These are phyloP conservation scores for Caenorhabditis macrosperma DNA, from an alignment of 2,888 invertebrate genomes.

Conservation along the genomic window DNA sequence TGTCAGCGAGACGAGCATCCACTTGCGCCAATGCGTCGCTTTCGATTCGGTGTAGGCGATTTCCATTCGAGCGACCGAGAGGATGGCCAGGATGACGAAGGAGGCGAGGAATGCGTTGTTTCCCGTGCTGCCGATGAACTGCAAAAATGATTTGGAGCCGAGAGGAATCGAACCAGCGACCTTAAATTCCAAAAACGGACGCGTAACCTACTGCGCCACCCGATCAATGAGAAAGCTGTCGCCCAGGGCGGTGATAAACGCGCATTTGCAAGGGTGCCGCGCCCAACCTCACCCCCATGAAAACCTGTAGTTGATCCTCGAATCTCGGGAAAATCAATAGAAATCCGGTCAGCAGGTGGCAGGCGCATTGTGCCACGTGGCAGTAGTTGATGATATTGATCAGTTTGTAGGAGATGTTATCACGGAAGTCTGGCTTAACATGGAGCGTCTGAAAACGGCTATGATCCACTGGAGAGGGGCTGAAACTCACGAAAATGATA, in stretches of 20 bases:
- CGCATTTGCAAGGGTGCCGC: too few species aligned
- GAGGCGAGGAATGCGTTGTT: conserved; percentile 10
- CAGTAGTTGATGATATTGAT: background rate
- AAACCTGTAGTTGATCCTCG: background rate
- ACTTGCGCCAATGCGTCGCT: background rate
- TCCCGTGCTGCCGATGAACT: conserved; percentile 13
- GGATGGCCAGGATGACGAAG: conserved; percentile 6
- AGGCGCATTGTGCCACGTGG: background rate
- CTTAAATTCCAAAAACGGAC: too few species aligned
- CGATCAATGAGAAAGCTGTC: too few species aligned
- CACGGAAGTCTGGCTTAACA: background rate
- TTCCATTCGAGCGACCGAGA: background rate
- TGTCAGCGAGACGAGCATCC: background rate
- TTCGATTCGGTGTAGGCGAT: background rate
- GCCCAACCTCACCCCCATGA: conserved; percentile 7
- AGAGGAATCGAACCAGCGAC: too few species aligned
- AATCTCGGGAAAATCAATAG: conserved; percentile 15
- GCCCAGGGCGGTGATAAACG: too few species aligned
- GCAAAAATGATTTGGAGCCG: background rate
- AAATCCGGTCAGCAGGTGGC: background rate
- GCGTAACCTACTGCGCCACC: too few species aligned
- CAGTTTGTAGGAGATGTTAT: conserved; percentile 7
- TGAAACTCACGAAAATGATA: background rate
- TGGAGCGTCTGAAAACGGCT: conserved; percentile 16
- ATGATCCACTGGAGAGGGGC: background rate